phyloP scores from a whole-genome alignment of 2,797 vertebrate genomes.

The Uromys caudimaculatus region DNA sequence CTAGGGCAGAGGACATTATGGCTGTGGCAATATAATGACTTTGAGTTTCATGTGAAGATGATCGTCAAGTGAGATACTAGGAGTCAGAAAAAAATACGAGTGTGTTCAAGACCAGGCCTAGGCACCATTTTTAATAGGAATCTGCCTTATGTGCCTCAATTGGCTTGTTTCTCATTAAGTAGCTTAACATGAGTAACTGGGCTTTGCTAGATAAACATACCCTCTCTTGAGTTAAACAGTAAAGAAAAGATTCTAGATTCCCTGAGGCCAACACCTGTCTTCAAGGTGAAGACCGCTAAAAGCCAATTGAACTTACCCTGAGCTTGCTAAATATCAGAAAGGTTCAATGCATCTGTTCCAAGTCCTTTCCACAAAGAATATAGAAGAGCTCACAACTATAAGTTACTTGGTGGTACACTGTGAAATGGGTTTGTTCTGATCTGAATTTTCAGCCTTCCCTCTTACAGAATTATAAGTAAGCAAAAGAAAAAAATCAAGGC shows the following conservation, averaged over 20 bases:
- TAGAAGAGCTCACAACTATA: neutral
- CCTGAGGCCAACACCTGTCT: neutral
- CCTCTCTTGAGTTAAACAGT: constrained; percentile 16
- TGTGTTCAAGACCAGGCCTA: neutral
- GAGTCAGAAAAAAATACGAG: neutral
- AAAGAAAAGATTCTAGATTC: neutral
- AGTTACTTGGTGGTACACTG: neutral
- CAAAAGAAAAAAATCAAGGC: too few species aligned
- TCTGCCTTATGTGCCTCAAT: neutral
- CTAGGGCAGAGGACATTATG: neutral
- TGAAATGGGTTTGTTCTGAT: neutral
- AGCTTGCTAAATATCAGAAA: constrained; percentile 31
- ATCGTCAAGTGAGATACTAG: neutral
- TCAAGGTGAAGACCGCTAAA: constrained; percentile 11
- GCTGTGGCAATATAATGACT: neutral
- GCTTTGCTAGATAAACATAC: constrained; percentile 14
- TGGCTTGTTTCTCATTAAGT: neutral
- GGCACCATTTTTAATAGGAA: neutral
- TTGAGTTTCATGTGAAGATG: neutral
- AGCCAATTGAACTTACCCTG: neutral
- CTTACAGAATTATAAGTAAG: constrained; percentile 1
- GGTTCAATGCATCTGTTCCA: neutral
- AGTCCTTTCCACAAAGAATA: neutral
- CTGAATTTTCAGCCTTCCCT: neutral
- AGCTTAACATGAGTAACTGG: neutral